Conservation (phyloP, 1,140 invertebrate species). For the Zaprionus gabonicus region DNA sequence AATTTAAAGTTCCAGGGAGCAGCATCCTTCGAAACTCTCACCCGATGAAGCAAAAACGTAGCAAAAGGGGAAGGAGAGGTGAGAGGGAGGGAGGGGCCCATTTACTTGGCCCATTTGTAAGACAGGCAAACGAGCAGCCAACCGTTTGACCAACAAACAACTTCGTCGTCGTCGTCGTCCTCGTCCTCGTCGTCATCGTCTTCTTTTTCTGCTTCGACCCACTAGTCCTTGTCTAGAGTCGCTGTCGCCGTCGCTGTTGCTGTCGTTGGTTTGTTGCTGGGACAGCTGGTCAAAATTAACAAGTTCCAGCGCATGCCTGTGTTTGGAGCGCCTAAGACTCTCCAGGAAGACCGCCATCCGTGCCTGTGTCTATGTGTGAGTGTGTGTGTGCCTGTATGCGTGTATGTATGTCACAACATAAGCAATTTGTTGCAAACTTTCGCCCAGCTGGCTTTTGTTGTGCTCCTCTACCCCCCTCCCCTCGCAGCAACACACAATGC, state of each 20-base stretch:
- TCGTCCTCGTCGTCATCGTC: no score
- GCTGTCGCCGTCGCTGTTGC: slow-evolving; percentile 4
- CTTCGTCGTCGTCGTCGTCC: slow-evolving; percentile 24
- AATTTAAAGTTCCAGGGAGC: slow-evolving; percentile 49
- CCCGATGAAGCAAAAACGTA: background rate
- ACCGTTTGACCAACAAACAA: slow-evolving; percentile 43
- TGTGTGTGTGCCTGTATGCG: slow-evolving; percentile 15
- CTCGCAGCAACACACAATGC: slow-evolving; percentile 4
- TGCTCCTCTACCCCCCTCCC: slow-evolving; percentile 20
- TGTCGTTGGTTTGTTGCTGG: slow-evolving; percentile 62
- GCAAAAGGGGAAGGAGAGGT: background rate
- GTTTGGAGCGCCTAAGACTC: slow-evolving; percentile 29
- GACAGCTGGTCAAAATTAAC: slow-evolving; percentile 81
- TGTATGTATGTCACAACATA: slow-evolving; percentile 69
- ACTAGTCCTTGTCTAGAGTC: slow-evolving; percentile 3
- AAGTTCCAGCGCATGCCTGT: slow-evolving; percentile 69
- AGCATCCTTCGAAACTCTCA: slow-evolving; percentile 18
- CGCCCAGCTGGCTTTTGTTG: slow-evolving; percentile 64
- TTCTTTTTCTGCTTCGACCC: background rate
- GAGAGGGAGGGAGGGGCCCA: no score
- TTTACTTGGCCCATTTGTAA: slow-evolving; percentile 31
- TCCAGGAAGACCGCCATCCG: background rate
- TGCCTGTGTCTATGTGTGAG: background rate
- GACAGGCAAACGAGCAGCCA: slow-evolving; percentile 48
- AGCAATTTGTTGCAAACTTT: slow-evolving; percentile 80